Evolutionary conservation across 2,888 invertebrate genomes (phyloP), one percentile per base, ranked within the genome.

Genomic region (Ashinkailepas kermadecensis): DNA sequence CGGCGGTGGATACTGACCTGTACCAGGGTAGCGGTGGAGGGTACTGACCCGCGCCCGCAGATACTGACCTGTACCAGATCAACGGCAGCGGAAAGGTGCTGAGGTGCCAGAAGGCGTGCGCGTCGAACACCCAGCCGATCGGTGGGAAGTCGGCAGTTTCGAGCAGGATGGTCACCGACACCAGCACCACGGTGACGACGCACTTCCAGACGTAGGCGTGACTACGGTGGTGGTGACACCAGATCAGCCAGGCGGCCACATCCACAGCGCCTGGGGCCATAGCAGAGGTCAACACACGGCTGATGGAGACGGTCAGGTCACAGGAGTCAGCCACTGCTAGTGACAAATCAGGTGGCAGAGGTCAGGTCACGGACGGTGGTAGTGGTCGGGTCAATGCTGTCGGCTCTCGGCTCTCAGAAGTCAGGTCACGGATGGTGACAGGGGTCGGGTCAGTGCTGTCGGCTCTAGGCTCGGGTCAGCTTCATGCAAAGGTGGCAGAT

Each of bases 61-160:
- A 39, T 39, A 39, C 74, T 74, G 74, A 96, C 95, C 92, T 92
- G 87, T 95, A 97, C 88, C 96, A 93, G 56, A 95, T 87, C 81
- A 92, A 88, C 18, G 92, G 92, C 64, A 97, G 88, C 0, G 95
- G 94, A 82, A 93, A 91, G 0, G 97, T 97, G 39, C 92, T 90
- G 80, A 96, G 91, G 88, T 99, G 98, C 97, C 97, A 98, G 39
- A 98, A 89, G 7, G 97, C 93, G 89, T 99, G 98, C 84, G 95
- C 95, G 89, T 99, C 98, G 87, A 97, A 92, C 11, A 90, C 89
- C 92, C 93, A 93, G 81, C 91, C 89, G 82, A 93, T 86, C 0
- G 98, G 97, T 81, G 96, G 92, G 89, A 95, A 95, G 89, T 99
- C 98, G n/a, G 92, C 88, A 81, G 98, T 87, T 89, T 99, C 98